These are phyloP conservation scores for Macropus fuliginosus DNA, from an alignment of 2,797 vertebrate species.

Conservation along the genomic window DNA sequence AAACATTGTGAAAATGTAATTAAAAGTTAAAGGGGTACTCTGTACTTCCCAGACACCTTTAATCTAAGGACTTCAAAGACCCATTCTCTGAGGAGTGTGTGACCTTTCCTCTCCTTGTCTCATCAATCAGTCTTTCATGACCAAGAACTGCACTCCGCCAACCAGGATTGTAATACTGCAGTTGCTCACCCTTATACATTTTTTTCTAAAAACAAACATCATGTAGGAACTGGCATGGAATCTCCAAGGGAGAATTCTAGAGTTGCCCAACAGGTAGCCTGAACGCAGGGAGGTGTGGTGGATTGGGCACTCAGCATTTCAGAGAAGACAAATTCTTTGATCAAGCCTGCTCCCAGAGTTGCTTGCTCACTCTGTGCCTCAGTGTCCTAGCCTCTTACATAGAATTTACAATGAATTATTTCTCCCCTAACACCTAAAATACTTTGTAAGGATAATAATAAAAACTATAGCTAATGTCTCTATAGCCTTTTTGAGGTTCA, in stretches of 20 bases:
- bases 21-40: conserved; percentile 14
- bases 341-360: neutral
- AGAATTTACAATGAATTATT: neutral
- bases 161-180: conserved; percentile 36
- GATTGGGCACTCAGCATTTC: neutral
- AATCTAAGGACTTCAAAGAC: neutral
- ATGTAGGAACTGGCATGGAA: neutral
- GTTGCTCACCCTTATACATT: neutral
- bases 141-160: neutral
- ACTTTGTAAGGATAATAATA: neutral
- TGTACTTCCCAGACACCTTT: conserved; percentile 7
- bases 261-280: neutral
- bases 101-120: neutral
- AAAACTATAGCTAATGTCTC: neutral
- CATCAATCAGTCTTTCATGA: conserved; percentile 43
- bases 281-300: neutral
- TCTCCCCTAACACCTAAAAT: neutral
- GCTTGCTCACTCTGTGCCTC: neutral
- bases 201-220: neutral
- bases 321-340: neutral
- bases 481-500: neutral
- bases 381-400: neutral
- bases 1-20: neutral
- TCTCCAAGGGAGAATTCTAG: neutral
- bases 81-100: neutral